These are phyloP conservation scores for Ciona savignyi DNA, from an alignment of 23 tunicate species.

Conservation along the genomic window DNA sequence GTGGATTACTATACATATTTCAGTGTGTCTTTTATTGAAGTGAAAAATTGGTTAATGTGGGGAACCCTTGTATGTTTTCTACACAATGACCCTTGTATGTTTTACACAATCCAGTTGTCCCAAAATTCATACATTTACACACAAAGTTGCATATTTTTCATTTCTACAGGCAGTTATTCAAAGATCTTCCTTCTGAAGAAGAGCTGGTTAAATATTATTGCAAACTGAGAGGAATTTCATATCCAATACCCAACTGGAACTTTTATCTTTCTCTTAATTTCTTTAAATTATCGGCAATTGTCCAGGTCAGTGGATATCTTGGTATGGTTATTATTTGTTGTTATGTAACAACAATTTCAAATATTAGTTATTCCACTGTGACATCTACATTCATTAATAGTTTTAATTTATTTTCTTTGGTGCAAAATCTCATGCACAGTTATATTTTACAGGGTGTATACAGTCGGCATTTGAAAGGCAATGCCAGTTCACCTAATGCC, in stretches of 20 bases:
- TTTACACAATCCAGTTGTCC: no score
- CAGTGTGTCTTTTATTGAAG: no score
- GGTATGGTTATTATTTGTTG: not conserved
- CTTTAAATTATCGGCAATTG: constrained; percentile 69
- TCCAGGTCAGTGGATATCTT: constrained; percentile 34
- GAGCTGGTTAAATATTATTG: constrained; percentile 55
- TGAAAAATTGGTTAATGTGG: no score
- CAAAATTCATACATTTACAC: no score
- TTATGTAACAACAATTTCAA: not conserved
- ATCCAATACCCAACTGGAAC: constrained; percentile 74
- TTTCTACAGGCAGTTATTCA: constrained; percentile 26
- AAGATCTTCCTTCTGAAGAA: constrained; percentile 42
- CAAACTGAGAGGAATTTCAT: constrained; percentile 45
- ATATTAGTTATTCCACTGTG: not conserved
- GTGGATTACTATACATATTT: constrained; percentile 1
- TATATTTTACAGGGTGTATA: constrained; percentile 68
- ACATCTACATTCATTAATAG: no score
- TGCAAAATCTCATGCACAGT: not conserved
- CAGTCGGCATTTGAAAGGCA: constrained; percentile 51
- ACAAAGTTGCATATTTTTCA: no score
- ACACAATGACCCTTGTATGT: no score
- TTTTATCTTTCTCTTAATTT: constrained; percentile 55
- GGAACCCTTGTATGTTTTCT: no score
- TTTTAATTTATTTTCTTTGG: no score
- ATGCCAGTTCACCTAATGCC: constrained; percentile 60